These are phyloP conservation scores for Eriocheir sinensis DNA, from an alignment of 1,140 invertebrate species.

Conservation along the genomic window DNA sequence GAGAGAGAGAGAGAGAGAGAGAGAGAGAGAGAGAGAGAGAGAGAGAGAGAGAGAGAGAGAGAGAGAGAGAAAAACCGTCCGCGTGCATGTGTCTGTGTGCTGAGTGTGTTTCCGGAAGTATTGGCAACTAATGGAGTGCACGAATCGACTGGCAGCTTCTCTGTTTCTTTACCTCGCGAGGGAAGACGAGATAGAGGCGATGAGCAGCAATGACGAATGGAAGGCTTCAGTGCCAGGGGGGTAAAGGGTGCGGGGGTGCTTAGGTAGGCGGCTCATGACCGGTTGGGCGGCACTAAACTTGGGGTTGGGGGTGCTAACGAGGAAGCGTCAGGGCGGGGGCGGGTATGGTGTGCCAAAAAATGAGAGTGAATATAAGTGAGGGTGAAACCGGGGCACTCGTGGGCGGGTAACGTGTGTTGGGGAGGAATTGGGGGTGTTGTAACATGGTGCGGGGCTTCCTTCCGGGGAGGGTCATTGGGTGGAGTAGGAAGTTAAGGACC, in stretches of 20 bases:
- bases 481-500: background rate
- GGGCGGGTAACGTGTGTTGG: background rate
- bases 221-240: background rate
- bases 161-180: background rate
- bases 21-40: too few relatives aligned
- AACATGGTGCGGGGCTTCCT: background rate
- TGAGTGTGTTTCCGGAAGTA: background rate
- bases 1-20: too few relatives aligned
- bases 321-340: too few relatives aligned
- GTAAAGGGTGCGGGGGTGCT: too few relatives aligned
- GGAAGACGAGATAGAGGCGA: background rate
- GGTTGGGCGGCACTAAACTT: too few relatives aligned
- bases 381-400: background rate
- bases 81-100: slow-evolving; percentile 10
- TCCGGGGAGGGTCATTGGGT: background rate
- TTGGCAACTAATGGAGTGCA: background rate
- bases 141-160: background rate
- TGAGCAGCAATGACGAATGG: background rate
- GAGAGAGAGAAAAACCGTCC: too few relatives aligned
- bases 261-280: too few relatives aligned
- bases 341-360: too few relatives aligned
- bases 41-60: too few relatives aligned
- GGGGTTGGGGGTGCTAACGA: too few relatives aligned
- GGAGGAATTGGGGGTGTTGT: background rate
- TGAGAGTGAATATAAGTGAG: too few relatives aligned